A percentile compares a stretch with the other conserved stretches of the same genome.
phyloP scores from a whole-genome alignment of 2,113 vertebrate species.

The Ceratotherium simum region DNA sequence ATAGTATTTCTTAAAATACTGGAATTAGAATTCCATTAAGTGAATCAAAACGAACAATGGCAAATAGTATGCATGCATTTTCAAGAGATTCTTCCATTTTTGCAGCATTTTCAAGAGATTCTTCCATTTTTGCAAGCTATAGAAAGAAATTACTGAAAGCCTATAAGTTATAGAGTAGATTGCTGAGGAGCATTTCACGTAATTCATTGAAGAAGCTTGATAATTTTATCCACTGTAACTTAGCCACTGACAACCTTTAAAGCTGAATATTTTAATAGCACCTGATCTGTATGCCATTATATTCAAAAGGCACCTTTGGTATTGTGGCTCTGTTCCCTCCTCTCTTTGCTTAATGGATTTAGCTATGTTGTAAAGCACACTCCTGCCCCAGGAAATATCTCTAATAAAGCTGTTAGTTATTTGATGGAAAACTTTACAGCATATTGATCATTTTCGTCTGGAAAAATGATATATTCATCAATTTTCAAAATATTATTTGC shows the following conservation, averaged over 20 bases:
- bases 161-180: slow-evolving; percentile 42
- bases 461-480: neutral
- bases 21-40: slow-evolving; percentile 51
- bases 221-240: slow-evolving; percentile 21
- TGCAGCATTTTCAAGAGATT: slow-evolving; percentile 63
- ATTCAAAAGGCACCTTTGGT: slow-evolving; percentile 49
- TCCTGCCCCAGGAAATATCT: neutral
- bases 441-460: slow-evolving; percentile 36
- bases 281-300: slow-evolving; percentile 23
- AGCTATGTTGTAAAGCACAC: slow-evolving; percentile 25
- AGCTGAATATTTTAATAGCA: slow-evolving; percentile 35
- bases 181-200: neutral
- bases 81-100: slow-evolving; percentile 63
- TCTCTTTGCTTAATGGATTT: slow-evolving; percentile 13
- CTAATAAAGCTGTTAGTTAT: slow-evolving; percentile 66
- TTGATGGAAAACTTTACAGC: slow-evolving; percentile 41
- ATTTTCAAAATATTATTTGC: neutral
- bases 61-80: slow-evolving; percentile 69
- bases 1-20: slow-evolving; percentile 37
- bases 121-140: slow-evolving; percentile 59
- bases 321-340: neutral
- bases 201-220: slow-evolving; percentile 35
- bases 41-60: slow-evolving; percentile 50
- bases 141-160: slow-evolving; percentile 36
- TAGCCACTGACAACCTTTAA: slow-evolving; percentile 21